phyloP scores from a whole-genome alignment of 2,888 invertebrate genomes.

The Melitaea athalia region DNA sequence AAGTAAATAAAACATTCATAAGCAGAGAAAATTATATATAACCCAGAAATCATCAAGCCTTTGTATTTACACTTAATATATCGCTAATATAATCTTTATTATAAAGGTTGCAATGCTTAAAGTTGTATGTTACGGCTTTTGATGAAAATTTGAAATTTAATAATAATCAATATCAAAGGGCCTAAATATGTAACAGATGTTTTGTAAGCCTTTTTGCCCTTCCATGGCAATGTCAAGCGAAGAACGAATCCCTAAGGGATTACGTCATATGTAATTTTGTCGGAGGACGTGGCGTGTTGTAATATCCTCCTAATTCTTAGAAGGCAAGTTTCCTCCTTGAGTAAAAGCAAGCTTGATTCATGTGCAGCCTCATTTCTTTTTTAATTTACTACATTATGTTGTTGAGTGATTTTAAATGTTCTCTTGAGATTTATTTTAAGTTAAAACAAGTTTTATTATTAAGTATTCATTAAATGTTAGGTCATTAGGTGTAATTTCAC shows the following conservation, averaged over 20 bases:
- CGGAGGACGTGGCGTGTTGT: slow-evolving; percentile 31
- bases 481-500: background rate
- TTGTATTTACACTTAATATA: background rate
- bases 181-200: slow-evolving; percentile 39
- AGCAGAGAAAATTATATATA: background rate
- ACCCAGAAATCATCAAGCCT: background rate
- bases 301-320: slow-evolving; percentile 46
- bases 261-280: slow-evolving; percentile 43
- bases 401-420: background rate
- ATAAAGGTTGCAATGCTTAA: background rate
- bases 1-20: slow-evolving; percentile 1
- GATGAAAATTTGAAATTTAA: slow-evolving; percentile 6
- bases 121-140: background rate
- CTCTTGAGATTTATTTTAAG: background rate
- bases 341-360: slow-evolving; percentile 50
- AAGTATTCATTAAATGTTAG: background rate
- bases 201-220: slow-evolving; percentile 37
- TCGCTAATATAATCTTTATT: background rate
- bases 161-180: slow-evolving; percentile 23
- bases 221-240: slow-evolving; percentile 41
- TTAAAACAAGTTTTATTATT: too few species aligned
- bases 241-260: slow-evolving; percentile 42
- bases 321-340: slow-evolving; percentile 49
- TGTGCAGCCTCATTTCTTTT: slow-evolving; percentile 35
- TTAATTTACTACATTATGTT: background rate